phyloP scores from a whole-genome alignment of 2,888 invertebrate genomes.

The Leuctra nigra region DNA sequence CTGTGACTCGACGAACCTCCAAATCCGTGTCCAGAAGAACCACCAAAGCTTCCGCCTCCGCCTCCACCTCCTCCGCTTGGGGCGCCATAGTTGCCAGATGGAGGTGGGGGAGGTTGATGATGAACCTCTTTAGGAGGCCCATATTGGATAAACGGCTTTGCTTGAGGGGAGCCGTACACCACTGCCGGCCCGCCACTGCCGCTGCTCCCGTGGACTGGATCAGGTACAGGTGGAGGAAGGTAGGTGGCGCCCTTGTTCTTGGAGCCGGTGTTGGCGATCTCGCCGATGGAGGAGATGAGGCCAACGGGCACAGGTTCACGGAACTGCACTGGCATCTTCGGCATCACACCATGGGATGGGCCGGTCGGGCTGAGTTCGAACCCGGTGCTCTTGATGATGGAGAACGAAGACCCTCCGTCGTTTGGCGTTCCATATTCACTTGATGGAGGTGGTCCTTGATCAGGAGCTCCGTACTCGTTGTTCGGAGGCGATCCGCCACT shows the following conservation, averaged over 20 bases:
- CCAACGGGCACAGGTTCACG: slow-evolving; percentile 68
- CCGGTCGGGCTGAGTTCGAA: slow-evolving; percentile 36
- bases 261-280: slow-evolving; percentile 32
- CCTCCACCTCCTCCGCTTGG: neutral
- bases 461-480: slow-evolving; percentile 28
- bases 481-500: slow-evolving; percentile 1
- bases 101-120: slow-evolving; percentile 1
- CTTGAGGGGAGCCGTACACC: slow-evolving; percentile 33
- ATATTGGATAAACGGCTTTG: slow-evolving; percentile 18
- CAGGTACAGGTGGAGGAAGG: slow-evolving; percentile 57
- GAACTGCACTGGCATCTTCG: slow-evolving; percentile 58
- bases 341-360: slow-evolving; percentile 23
- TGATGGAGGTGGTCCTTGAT: neutral
- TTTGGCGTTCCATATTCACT: neutral
- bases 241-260: slow-evolving; percentile 42
- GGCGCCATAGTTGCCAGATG: neutral
- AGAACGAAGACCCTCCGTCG: slow-evolving; percentile 31
- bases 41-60: slow-evolving; percentile 6
- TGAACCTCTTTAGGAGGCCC: neutral
- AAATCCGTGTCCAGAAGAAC: neutral
- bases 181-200: slow-evolving; percentile 33
- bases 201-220: slow-evolving; percentile 34
- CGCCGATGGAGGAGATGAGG: slow-evolving; percentile 58
- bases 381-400: slow-evolving; percentile 43
- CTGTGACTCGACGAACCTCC: neutral